phyloP scores from a whole-genome alignment of 2,797 vertebrate genomes.

The Sarcophilus harrisii region DNA sequence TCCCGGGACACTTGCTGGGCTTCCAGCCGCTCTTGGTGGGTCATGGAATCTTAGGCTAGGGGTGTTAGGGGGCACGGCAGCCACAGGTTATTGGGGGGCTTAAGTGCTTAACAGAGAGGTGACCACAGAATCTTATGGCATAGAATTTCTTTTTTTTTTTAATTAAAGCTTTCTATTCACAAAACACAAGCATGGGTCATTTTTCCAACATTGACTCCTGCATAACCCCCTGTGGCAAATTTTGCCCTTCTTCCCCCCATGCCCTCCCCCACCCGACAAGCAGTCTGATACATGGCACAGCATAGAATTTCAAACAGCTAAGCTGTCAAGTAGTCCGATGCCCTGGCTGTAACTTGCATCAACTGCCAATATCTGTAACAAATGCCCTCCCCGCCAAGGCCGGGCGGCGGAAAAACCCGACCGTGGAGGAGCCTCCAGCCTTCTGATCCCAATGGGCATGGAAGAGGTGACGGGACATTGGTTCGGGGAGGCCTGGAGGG shows the following conservation, averaged over 20 bases:
- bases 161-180: too few species aligned
- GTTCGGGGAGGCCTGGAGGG: not conserved
- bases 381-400: not conserved
- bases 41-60: not conserved
- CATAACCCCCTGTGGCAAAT: too few species aligned
- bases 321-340: not conserved
- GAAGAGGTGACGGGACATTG: not conserved
- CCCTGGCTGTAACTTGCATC: not conserved
- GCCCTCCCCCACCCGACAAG: too few species aligned
- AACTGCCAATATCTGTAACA: not conserved
- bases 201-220: too few species aligned
- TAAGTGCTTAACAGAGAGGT: not conserved
- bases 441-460: not conserved
- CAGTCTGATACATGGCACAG: too few species aligned
- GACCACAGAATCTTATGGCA: not conserved
- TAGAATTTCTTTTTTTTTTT: not conserved
- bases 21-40: not conserved
- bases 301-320: not conserved
- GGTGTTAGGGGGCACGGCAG: too few species aligned
- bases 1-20: not conserved
- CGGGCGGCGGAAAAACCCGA: not conserved
- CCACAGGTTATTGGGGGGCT: not conserved
- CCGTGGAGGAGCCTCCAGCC: not conserved
- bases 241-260: too few species aligned
- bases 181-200: too few species aligned